Base-by-base conservation (phyloP, 2,888 invertebrate genomes). In the Blastobasis lacticolella region DNA sequence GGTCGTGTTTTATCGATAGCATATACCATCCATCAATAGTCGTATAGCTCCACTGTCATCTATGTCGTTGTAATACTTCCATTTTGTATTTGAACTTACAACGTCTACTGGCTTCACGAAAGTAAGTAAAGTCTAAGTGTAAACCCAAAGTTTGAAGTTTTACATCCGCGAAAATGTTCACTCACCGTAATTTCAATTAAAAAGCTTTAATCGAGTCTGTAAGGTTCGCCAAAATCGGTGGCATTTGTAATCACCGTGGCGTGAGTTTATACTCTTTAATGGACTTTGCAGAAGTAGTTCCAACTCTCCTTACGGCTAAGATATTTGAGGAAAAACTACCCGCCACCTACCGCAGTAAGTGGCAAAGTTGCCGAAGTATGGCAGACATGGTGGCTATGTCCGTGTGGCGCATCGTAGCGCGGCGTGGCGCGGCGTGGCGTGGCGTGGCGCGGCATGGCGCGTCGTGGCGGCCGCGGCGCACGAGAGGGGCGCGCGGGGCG, bases 301-400 rank as follows among this genome's bases (percentile, higher is more conserved):
- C 78, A 85, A 86, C 85, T 84, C 85, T 86, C 83, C 79, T 86
- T 86, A 87, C 78, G 75, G 79, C 73, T 81, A 82, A 85, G 85
- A 87, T 86, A 86, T 86, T 86, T 85, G 82, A 81, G 81, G 85
- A 87, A 87, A 87, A 88, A 86, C 81, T 83, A 83, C 73, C 73
- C 74, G 71, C 74, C 71, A 81, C 79, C 79, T 76, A 81, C 77
- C 78, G 72, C 79, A 76, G 78, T 79, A 78, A 84, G 83, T 82
- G 76, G 75, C 67, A 75, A 82, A 87, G 82, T 85, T 86, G 73
- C 71, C 71, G 66, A 80, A 81, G 74, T 84, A 77, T 78, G 78
- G 81, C 69, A 69, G 69, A 68, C 58, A 63, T 54, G 60, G 61
- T 55, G 60, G 60, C 57, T 47, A 47, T 46, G 49, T 49, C 44